These are phyloP conservation scores for Eudorcas thomsonii DNA, from an alignment of 2,113 vertebrate species.

Conservation along the genomic window DNA sequence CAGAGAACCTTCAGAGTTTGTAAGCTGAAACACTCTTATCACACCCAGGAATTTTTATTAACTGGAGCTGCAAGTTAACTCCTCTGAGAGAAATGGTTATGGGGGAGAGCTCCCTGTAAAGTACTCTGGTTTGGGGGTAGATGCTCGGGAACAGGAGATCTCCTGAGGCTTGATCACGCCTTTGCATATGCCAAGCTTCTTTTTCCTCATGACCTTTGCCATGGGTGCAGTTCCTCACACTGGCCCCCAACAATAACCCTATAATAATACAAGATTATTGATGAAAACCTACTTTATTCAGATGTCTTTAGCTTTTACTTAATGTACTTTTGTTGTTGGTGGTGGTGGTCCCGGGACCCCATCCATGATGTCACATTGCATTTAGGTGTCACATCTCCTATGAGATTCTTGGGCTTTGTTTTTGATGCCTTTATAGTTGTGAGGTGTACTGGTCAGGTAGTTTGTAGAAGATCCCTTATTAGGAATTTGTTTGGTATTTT, in stretches of 20 bases:
- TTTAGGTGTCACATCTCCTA: background rate
- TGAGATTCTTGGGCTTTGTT: background rate
- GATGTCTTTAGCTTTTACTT: background rate
- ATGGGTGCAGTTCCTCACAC: too few relatives aligned
- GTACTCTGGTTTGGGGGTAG: too few relatives aligned
- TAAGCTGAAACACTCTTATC: too few relatives aligned
- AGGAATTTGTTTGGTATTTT: background rate
- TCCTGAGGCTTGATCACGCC: too few relatives aligned
- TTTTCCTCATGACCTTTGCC: too few relatives aligned
- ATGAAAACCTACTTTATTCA: background rate
- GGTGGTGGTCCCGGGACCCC: background rate
- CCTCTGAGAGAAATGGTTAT: too few relatives aligned
- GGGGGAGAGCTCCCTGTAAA: too few relatives aligned
- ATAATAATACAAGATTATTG: background rate
- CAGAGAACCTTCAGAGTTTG: too few relatives aligned
- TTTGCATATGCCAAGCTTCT: too few relatives aligned
- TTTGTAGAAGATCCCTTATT: background rate
- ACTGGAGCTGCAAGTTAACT: too few relatives aligned
- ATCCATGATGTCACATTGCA: background rate
- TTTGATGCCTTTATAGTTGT: background rate
- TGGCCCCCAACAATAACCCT: background rate
- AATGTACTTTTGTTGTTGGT: background rate
- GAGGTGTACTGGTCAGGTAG: background rate
- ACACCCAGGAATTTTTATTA: too few relatives aligned
- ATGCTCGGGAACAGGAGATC: too few relatives aligned